A percentile compares a stretch with the other conserved stretches of the same genome.
phyloP scores from a whole-genome alignment of 2,888 invertebrate genomes.

The Liodrosophila aerea region DNA sequence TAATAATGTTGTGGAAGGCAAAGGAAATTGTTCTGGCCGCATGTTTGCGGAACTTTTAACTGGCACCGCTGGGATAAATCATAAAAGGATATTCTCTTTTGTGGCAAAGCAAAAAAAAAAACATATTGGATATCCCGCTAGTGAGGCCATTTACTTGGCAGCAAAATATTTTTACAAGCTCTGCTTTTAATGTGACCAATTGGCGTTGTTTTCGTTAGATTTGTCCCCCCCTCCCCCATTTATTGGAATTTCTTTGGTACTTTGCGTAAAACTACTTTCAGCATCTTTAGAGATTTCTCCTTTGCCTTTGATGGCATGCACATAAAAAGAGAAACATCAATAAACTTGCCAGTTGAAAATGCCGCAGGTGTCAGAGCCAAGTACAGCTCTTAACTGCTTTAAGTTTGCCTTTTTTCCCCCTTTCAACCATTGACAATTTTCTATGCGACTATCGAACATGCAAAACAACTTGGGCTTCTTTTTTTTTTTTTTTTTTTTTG shows the following conservation, averaged over 20 bases:
- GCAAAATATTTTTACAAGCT: constrained; percentile 52
- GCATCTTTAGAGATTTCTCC: constrained; percentile 47
- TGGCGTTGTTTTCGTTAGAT: constrained; percentile 17
- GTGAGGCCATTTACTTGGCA: constrained; percentile 41
- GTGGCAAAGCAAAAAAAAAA: constrained; percentile 20
- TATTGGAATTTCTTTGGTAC: constrained; percentile 62
- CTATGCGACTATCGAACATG: constrained; percentile 25
- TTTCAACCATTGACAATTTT: constrained; percentile 11
- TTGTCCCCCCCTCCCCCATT: constrained; percentile 15
- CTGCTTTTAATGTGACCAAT: constrained; percentile 53
- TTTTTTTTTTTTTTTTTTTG: background rate
- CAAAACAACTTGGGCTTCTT: too few relatives aligned
- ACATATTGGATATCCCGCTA: constrained; percentile 11
- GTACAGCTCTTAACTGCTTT: constrained; percentile 9
- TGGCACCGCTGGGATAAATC: constrained; percentile 72
- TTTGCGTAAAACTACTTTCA: constrained; percentile 61
- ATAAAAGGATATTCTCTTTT: constrained; percentile 63
- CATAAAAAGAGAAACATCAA: constrained; percentile 39
- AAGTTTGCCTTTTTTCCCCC: constrained; percentile 17
- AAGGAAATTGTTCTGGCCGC: constrained; percentile 36
- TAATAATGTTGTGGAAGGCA: constrained; percentile 23
- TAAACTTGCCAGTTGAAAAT: constrained; percentile 24
- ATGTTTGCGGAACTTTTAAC: constrained; percentile 65
- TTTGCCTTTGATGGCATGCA: constrained; percentile 44
- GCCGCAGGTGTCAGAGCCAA: constrained; percentile 42